Evolutionary conservation across 2,888 invertebrate species (phyloP).

Genomic region (Cyrtodaria siliqua): DNA sequence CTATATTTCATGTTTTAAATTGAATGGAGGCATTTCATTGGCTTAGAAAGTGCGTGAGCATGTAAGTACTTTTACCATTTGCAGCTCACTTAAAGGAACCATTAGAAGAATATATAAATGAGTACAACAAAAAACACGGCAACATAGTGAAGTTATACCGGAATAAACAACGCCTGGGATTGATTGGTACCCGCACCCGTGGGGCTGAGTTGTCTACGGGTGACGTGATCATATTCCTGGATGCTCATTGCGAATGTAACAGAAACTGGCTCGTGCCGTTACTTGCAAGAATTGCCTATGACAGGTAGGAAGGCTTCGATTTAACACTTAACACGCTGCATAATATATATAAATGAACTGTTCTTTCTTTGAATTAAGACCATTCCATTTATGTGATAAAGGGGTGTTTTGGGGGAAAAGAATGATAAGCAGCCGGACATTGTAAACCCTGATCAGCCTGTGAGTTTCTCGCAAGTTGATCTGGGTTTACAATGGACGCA

Average conservation of each 20-base stretch:
- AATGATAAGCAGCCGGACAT: too few species aligned
- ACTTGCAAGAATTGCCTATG: constrained; percentile 96
- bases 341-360: too few species aligned
- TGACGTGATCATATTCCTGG: constrained; percentile 98
- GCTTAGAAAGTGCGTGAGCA: too few species aligned
- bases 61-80: constrained; percentile 28
- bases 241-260: constrained; percentile 98
- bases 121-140: constrained; percentile 91
- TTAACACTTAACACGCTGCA: too few species aligned
- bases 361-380: too few species aligned
- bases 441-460: too few species aligned
- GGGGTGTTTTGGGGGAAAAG: too few species aligned
- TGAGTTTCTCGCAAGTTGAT: too few species aligned
- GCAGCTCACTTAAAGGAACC: constrained; percentile 91
- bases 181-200: constrained; percentile 96
- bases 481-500: too few species aligned
- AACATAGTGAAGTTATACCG: constrained; percentile 95
- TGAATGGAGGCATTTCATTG: too few species aligned
- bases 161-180: constrained; percentile 95
- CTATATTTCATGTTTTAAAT: too few species aligned
- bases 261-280: constrained; percentile 98
- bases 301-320: constrained; percentile 88
- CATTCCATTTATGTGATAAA: too few species aligned
- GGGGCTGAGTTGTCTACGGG: constrained; percentile 97
- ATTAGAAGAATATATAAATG: constrained; percentile 93